Evolutionary conservation across 1,140 invertebrate genomes (phyloP), one percentile per base, ranked within the genome.

Genomic region (Drosophila sucinea): DNA sequence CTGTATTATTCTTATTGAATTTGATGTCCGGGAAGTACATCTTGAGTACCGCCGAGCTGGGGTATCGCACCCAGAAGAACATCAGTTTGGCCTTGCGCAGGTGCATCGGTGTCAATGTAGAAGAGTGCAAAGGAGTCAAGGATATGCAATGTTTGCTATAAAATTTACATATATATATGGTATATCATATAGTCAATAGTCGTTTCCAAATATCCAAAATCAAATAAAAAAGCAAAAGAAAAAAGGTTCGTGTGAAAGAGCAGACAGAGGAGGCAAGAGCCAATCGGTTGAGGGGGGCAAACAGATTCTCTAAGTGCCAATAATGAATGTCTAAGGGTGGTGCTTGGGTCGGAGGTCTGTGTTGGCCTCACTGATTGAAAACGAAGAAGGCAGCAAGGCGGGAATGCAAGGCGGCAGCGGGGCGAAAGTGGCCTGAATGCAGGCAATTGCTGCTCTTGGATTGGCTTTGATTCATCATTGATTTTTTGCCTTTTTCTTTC

Each of bases 1-100:
- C 99, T 72, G 99, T 99, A 94, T 99, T 99, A 94, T 99, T 99
- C 94, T 99, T 99, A 95, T 99, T 99, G 95, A 99, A 99, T 93
- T 98, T 98, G 93, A 99, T 99, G 94, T 99, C 99, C 10, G 98
- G 98, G 95, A 99, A 99, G 95, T 99, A 99, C 95, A 98, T 98
- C 95, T 99, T 99, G 91, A 99, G 96, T 75, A 99, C 97, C 83
- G 98, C 96, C 54, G 98, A 99, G 93, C 97, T 99, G 44, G 99
- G 99, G 94, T 99, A 99, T 83, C 99, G 95, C 77, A 98, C 98
- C 96, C 98, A 99, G 96, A 99, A 99, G 96, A 99, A 99, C 99
- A 99, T 99, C 93, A 99, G 95, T 94, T 99, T 99, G 57, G 99
- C 99, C 93, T 99, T 99, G 90, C 99, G 95, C 91, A 99, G 96